A percentile compares a stretch with the other conserved stretches of the same genome.
Evolutionary conservation across 2,113 vertebrate species (phyloP).

Genomic region (Hypomesus transpacificus): DNA sequence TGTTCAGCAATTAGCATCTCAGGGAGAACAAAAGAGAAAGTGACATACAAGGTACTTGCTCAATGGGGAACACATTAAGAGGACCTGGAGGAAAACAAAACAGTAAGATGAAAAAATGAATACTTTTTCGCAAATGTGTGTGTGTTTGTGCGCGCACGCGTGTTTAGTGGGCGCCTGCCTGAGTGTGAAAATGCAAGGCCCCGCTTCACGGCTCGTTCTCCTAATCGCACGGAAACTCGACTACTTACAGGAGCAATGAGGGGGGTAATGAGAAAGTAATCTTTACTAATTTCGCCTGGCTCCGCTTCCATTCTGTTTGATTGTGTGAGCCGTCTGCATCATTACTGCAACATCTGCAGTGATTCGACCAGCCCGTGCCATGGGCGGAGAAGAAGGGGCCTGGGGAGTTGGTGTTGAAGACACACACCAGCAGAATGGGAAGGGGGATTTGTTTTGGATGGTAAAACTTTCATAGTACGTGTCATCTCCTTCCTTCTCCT

Average conservation of each 20-base stretch:
- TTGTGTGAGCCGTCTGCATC: slow-evolving; percentile 72
- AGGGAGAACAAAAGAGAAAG: slow-evolving; percentile 18
- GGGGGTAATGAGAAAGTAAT: slow-evolving; percentile 81
- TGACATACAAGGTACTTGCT: slow-evolving; percentile 11
- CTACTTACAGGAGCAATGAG: slow-evolving; percentile 81
- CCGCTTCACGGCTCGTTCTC: slow-evolving; percentile 57
- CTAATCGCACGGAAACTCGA: slow-evolving; percentile 76
- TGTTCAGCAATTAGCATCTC: slow-evolving; percentile 48
- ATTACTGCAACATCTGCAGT: slow-evolving; percentile 76
- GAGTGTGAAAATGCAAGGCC: slow-evolving; percentile 34
- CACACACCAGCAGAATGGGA: slow-evolving; percentile 33
- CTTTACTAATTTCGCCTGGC: slow-evolving; percentile 75
- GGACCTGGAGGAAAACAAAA: slow-evolving; percentile 5
- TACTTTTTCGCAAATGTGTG: slow-evolving; percentile 5
- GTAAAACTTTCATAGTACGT: slow-evolving; percentile 23
- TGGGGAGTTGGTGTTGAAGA: slow-evolving; percentile 13
- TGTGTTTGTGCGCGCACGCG: neutral
- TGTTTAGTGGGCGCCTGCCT: neutral
- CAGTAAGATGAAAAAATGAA: neutral
- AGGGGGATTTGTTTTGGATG: slow-evolving; percentile 43
- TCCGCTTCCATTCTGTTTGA: slow-evolving; percentile 67
- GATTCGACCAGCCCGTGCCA: slow-evolving; percentile 60
- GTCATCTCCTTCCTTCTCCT: slow-evolving; percentile 51
- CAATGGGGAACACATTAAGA: neutral
- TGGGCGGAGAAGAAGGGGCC: slow-evolving; percentile 27